These are phyloP conservation scores for fruit fly (Drosophila melanogaster) DNA, from an alignment of 1,140 invertebrate genomes.

Conservation along the genomic window DNA sequence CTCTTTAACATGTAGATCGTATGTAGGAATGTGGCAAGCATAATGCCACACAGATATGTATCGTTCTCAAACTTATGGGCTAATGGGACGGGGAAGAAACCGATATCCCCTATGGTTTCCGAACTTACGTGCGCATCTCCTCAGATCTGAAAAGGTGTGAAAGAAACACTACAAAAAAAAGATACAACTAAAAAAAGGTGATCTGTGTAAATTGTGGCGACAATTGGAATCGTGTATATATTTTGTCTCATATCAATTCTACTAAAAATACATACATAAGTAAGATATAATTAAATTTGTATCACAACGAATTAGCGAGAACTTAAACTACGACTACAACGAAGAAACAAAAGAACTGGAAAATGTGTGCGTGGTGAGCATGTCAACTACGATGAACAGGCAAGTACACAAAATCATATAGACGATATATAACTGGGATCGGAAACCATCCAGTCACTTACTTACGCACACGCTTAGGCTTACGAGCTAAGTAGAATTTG, in stretches of 20 bases:
- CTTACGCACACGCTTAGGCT: slow-evolving; percentile 65
- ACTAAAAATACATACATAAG: slow-evolving; percentile 80
- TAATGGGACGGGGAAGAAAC: slow-evolving; percentile 33
- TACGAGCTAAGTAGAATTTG: slow-evolving; percentile 61
- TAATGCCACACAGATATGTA: slow-evolving; percentile 73
- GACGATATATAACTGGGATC: slow-evolving; percentile 3
- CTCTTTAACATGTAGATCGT: slow-evolving; percentile 49
- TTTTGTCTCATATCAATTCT: slow-evolving; percentile 77
- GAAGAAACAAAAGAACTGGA: slow-evolving; percentile 61
- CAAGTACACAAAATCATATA: slow-evolving; percentile 19
- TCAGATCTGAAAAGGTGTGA: slow-evolving; percentile 16
- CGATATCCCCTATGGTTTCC: slow-evolving; percentile 31
- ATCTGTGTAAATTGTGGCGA: slow-evolving; percentile 55
- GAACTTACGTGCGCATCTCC: slow-evolving; percentile 44
- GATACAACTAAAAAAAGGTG: slow-evolving; percentile 36
- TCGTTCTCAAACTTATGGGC: slow-evolving; percentile 68
- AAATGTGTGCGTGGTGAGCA: slow-evolving; percentile 61
- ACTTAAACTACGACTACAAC: slow-evolving; percentile 78
- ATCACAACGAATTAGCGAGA: slow-evolving; percentile 80
- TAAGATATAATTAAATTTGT: slow-evolving; percentile 77
- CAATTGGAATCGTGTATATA: slow-evolving; percentile 75
- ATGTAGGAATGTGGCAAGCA: slow-evolving; percentile 59
- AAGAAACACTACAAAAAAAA: slow-evolving; percentile 17
- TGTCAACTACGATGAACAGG: slow-evolving; percentile 44
- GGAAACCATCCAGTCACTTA: slow-evolving; percentile 26